Base-by-base conservation (phyloP, 2,113 vertebrate species). In the Eudyptes chrysolophus region DNA sequence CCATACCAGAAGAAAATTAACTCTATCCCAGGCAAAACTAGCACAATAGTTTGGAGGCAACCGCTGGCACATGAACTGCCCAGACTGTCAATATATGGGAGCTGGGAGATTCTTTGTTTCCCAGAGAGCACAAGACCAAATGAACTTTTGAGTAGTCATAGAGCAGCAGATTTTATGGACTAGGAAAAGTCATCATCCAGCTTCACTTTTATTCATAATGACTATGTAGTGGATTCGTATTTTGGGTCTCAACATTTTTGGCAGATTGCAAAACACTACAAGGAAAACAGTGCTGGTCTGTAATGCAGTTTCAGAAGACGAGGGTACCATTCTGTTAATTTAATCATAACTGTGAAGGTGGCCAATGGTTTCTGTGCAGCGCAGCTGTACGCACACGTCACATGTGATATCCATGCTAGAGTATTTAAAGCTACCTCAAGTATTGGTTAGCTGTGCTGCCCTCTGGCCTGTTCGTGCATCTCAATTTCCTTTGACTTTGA, bases 381-480 rank as follows among this genome's bases (percentile, higher is more conserved):
- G 13, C 34, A 92, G 27, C 25, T 91, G 14, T 60, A 38, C 4
- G 3, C 19, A 46, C 5, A 21, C 10, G 4, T 46, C 12, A 11
- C 0, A 0, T 24, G 61, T 34, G 20, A 32, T 62, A 71, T 14
- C 48, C 27, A 34, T 17, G 18, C 12, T 44, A 26, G 22, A 25
- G 22, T 17, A 22, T n/a, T 16, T 71, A 40, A 88, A 88, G 30
- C 16, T 58, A 16, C 38, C 10, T 79, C 34, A 49, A 14, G 12
- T 40, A 40, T 14, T 18, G 46, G 34, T 57, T 25, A 62, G 16
- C 25, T 68, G 13, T 55, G 13, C 38, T 86, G 30, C 18, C 6
- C 18, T 58, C 52, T 66, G n/a, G 25, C 29, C 18, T 58, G 8
- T 65, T 69, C 1, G 3, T 57, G 7, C 26, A 29, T 32, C 44